Base-by-base conservation (phyloP, 1,140 invertebrate species). In the Magallana angulata region DNA sequence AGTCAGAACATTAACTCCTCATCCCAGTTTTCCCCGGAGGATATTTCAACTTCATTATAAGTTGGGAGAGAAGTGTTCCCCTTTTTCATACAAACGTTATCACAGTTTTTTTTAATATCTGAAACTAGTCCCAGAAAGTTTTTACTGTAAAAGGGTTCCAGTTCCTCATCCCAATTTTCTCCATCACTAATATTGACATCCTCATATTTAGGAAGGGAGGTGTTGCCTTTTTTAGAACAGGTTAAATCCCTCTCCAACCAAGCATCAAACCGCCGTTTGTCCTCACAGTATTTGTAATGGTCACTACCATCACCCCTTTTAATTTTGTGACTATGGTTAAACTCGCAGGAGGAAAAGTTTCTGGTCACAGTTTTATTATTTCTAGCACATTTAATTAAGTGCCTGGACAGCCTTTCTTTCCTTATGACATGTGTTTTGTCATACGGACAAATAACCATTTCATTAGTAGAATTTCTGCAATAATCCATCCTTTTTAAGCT, bases 1-100 rank as follows among this genome's bases (percentile, higher is more conserved):
- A 36, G 36, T 36, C 36, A 36, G 36, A 16, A 16, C 12, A 14
- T 16, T 64, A n/a, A 64, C 12, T 64, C 60, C 60, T 64, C 60
- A 64, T 64, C 60, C 60, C 12, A 64, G 12, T 64, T 64, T 16
- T 64, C 60, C 12, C 60, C 60, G 12, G 60, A 64, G 12, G 12
- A 64, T 64, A 64, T 64, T 16, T 64, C 11, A 12, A 64, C 60
- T 14, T 64, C 60, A 12, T 64, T 16, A 64, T 64, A 64, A 14
- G 9, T 64, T 14, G 60, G 60, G 60, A 64, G 60, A 64, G 60
- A 64, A 64, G 60, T 64, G 60, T 64, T 64, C 60, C 60, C 60
- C 12, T 64, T 64, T 64, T 64, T 64, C 36, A 36, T 36, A 36
- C 36, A 36, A 36, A 36, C 36, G 36, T 36, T 36, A 36, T 36